Base-by-base conservation (phyloP, 2,797 vertebrate species). In the Notolepis coatsorum region DNA sequence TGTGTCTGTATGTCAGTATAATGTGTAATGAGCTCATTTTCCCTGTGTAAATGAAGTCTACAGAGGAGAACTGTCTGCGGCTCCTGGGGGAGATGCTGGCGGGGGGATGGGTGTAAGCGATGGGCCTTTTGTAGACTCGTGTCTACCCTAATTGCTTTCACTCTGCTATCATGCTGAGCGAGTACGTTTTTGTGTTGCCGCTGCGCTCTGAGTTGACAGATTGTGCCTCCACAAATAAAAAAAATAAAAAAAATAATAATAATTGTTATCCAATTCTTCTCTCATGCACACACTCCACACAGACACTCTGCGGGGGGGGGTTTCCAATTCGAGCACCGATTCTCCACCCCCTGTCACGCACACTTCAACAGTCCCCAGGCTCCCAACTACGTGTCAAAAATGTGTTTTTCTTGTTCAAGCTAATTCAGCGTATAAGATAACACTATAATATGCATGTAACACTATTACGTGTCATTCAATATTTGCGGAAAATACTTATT, bases 301-400 rank as follows among this genome's bases (percentile, higher is more conserved):
- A 65, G 65, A 71, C 60, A 12, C 52, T 52, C 49, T 67, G 59
- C 63, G 45, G 43, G 25, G 48, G 52, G 53, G 37, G 66, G 65
- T 53, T 53, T 67, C 59, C 53, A 24, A 48, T 47, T 60, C 46
- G 35, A 59, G 31, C 55, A 63, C 7, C 20, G 2, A 28, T 31
- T 52, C 42, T 39, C 15, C 42, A 46, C 43, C 2, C 42, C 7
- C 18, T 18, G 5, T 9, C 18, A 45, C 42, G 28, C 13, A 48
- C 13, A n/a, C 46, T n/a, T 25, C 10, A 21, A 12, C 21, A 2
- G 9, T 12, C 21, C n/a, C 41, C 30, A 25, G 9, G 25, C 8
- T n/a, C n/a, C n/a, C n/a, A n/a, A n/a, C n/a, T n/a, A n/a, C n/a
- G n/a, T n/a, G n/a, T n/a, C n/a, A n/a, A n/a, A n/a, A n/a, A n/a